Evolutionary conservation across 2,113 vertebrate species (phyloP), one percentile per base, ranked within the genome.

Genomic region (Pomatostomus ruficeps): DNA sequence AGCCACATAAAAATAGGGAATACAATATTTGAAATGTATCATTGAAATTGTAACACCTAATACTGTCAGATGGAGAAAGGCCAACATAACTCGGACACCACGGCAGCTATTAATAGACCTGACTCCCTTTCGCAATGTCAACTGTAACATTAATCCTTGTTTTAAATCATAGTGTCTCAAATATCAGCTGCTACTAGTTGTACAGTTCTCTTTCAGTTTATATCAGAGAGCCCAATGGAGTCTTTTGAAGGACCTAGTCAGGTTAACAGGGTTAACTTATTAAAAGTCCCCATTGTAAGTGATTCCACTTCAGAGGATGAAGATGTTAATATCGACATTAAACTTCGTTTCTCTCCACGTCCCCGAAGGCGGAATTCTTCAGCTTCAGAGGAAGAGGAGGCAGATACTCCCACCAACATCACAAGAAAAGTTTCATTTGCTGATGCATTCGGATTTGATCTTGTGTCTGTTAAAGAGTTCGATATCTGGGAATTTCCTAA

Each of bases 391-490:
- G 98, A 98, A 76, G 97, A 97, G 14, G 98, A 98, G 71, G 54
- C 97, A 55, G 98, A 98, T 16, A 75, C 88, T 9, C 96, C 98
- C 16, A 61, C 93, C 23, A 96, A 93, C 28, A 81, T 96, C 10
- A 61, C 97, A 74, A 98, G 99, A 94, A 99, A 98, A 97, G 99
- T 99, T 96, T 99, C 99, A 3, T 99, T 99, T 77, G 99, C 99
- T 24, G 99, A 99, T 91, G 98, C 98, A 5, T 99, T 99, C 94
- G 99, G 99, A 66, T 98, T 99, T 85, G 97, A 99, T 96, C 98
- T 99, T 84, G 99, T 99, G 62, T 99, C 99, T 11, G 98, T 99
- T 77, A 99, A 99, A 97, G 99, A 99, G 97, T 99, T 99, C 13
- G 97, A 99, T 94, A 97, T 81, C 61, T 98, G 97, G 91, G 98